Conservation (phyloP, 1,140 invertebrate species). For the Aporrectodea caliginosa region DNA sequence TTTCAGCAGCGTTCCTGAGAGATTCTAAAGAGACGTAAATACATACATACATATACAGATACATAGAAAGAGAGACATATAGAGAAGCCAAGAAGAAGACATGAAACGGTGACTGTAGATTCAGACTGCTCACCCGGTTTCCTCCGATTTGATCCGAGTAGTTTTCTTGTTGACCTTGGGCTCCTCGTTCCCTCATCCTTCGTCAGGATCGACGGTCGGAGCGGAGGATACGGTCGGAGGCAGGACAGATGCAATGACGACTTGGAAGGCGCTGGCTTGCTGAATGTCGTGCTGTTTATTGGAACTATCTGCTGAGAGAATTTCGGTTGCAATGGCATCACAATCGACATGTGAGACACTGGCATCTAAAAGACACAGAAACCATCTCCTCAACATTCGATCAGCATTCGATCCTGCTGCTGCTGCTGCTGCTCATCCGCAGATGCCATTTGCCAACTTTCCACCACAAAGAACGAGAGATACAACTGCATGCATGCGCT, state of each 20-base stretch:
- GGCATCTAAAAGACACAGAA: neutral
- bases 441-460: no score
- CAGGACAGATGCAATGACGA: conserved; percentile 69
- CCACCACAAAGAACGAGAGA: no score
- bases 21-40: no score
- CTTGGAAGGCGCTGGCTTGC: conserved; percentile 44
- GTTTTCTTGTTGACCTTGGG: conserved; percentile 44
- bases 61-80: no score
- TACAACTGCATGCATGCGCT: no score
- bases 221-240: conserved; percentile 72
- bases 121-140: conserved; percentile 44
- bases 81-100: no score
- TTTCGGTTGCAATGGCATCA: neutral
- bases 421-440: no score
- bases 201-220: conserved; percentile 65
- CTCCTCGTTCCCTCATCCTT: conserved; percentile 53
- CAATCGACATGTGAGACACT: neutral
- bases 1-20: no score
- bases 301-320: neutral
- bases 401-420: no score
- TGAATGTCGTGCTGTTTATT: conserved; percentile 37
- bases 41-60: no score
- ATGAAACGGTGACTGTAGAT: no score
- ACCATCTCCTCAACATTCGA: no score
- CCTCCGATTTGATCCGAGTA: conserved; percentile 38